These are phyloP conservation scores for Sebastes cheni DNA, from an alignment of 2,797 vertebrate species.

Conservation along the genomic window DNA sequence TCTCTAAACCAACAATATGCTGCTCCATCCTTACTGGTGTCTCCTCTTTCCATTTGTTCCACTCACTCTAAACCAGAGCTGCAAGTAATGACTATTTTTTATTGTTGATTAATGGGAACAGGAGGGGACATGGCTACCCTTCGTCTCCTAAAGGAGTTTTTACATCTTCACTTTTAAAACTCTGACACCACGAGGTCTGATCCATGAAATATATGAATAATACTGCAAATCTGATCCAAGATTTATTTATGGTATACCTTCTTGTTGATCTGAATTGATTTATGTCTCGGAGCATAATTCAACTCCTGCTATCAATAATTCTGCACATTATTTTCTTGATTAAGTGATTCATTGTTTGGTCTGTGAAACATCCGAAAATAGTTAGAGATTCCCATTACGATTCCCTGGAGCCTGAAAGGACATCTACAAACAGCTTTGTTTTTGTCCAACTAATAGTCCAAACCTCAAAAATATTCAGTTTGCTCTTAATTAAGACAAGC, in stretches of 20 bases:
- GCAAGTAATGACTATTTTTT: neutral
- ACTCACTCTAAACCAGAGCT: neutral
- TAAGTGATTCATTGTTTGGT: neutral
- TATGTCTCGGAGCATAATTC: neutral
- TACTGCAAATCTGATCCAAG: neutral
- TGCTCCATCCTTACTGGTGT: neutral
- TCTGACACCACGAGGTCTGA: neutral
- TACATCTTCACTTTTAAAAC: neutral
- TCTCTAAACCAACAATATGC: neutral
- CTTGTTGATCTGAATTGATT: neutral
- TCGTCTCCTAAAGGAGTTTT: neutral
- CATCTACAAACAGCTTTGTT: neutral
- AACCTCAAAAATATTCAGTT: too few relatives aligned
- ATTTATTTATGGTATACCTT: too few relatives aligned
- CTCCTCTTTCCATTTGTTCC: neutral
- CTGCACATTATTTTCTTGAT: neutral
- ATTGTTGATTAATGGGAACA: neutral
- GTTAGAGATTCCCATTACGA: neutral
- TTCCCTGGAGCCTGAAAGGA: neutral
- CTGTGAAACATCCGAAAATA: neutral
- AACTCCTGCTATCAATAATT: neutral
- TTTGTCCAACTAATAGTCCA: neutral
- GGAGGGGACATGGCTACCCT: neutral
- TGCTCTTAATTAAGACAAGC: too few relatives aligned
- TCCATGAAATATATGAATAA: neutral